Percentiles rank a stretch among this genome's conserved stretches.
Conservation (phyloP, 2,113 vertebrate species). For the Centropus bengalensis region DNA sequence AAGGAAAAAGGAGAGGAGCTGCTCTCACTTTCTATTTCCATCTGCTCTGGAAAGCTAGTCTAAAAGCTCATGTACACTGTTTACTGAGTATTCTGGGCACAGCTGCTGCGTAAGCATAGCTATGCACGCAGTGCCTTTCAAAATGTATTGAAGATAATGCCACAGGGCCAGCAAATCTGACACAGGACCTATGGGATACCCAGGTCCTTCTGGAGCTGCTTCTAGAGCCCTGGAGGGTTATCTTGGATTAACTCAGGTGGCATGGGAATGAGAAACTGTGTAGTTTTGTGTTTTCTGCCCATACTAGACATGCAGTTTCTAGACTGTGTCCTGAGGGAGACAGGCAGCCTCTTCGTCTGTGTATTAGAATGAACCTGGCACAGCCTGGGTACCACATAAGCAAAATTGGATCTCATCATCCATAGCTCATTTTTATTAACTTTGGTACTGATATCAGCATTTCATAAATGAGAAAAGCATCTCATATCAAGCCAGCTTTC, state of each 20-base stretch:
- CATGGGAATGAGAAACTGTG: fast-evolving
- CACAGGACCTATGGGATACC: not conserved
- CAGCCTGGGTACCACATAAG: not conserved
- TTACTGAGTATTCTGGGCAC: not conserved
- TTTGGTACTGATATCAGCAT: conserved; percentile 9
- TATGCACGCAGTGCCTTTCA: fast-evolving
- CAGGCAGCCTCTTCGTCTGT: not conserved
- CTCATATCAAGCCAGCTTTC: not conserved
- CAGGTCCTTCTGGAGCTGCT: not conserved
- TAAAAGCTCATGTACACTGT: not conserved
- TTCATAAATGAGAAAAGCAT: not conserved
- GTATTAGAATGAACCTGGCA: not conserved
- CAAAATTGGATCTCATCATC: conserved; percentile 24
- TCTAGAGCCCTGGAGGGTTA: not conserved
- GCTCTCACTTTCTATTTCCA: not conserved
- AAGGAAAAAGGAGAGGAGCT: not conserved
- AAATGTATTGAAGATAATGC: fast-evolving
- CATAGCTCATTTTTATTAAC: conserved; percentile 44
- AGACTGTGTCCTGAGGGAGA: not conserved
- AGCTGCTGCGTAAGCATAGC: not conserved
- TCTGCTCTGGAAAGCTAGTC: not conserved
- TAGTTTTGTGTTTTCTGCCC: not conserved
- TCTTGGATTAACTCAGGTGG: fast-evolving
- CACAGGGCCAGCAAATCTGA: not conserved
- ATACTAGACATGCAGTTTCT: not conserved